Evolutionary conservation across 2,113 vertebrate genomes (phyloP).

Genomic region (Eubucco bourcierii): DNA sequence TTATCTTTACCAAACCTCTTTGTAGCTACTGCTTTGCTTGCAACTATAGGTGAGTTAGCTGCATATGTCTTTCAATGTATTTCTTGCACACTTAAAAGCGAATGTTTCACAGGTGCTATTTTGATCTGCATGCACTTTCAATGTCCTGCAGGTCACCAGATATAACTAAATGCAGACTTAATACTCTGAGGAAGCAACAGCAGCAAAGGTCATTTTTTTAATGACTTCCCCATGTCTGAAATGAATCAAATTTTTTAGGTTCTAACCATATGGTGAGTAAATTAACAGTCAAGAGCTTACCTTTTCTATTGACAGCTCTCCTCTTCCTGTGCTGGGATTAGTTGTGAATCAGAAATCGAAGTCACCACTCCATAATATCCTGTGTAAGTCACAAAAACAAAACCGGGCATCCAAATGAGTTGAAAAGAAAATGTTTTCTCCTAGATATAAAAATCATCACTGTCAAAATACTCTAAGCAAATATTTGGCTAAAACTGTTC

Average conservation of each 20-base stretch:
- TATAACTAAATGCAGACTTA: background rate
- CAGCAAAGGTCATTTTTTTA: background rate
- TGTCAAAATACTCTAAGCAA: background rate
- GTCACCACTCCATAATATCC: background rate
- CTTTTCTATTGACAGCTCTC: background rate
- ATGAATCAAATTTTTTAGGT: background rate
- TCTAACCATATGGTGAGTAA: background rate
- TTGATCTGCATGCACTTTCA: background rate
- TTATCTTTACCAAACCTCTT: background rate
- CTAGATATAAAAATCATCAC: background rate
- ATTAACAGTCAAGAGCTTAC: background rate
- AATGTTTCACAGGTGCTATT: background rate
- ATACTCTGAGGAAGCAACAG: background rate
- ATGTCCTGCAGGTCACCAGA: background rate
- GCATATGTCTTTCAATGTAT: background rate
- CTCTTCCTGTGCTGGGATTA: background rate
- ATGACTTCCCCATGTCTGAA: background rate
- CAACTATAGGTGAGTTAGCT: background rate
- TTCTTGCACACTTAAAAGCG: background rate
- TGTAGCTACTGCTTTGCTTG: background rate
- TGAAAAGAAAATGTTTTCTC: slow-evolving; percentile 24
- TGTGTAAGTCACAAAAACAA: background rate
- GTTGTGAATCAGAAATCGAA: background rate
- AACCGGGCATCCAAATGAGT: background rate
- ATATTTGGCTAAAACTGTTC: slow-evolving; percentile 9